A percentile compares a stretch with the other conserved stretches of the same genome.
phyloP scores from a whole-genome alignment of 2,113 vertebrate species.

The Isurus oxyrinchus region DNA sequence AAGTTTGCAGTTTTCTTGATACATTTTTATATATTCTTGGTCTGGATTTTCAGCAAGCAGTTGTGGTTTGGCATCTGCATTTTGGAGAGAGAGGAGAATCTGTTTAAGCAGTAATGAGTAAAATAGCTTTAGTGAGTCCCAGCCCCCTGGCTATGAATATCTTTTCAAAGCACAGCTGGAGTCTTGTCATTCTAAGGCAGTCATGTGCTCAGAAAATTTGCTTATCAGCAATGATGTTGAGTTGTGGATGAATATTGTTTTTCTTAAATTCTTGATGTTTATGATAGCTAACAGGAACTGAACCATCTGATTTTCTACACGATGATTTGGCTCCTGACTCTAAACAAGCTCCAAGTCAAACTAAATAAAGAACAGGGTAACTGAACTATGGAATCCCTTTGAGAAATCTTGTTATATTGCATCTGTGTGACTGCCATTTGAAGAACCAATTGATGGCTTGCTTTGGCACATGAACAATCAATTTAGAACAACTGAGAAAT shows the following conservation, averaged over 20 bases:
- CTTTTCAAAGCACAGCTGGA: constrained; percentile 30
- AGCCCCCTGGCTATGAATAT: constrained; percentile 21
- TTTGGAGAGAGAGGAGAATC: background rate
- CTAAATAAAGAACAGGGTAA: background rate
- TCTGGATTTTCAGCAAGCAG: background rate
- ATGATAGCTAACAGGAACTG: background rate
- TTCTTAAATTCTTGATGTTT: background rate
- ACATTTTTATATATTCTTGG: background rate
- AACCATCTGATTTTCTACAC: background rate
- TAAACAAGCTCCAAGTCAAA: background rate
- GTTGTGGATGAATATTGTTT: background rate
- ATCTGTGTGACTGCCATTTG: background rate
- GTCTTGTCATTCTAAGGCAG: constrained; percentile 19
- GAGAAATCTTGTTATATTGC: background rate
- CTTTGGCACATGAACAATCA: background rate
- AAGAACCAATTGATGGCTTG: background rate
- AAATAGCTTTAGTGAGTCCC: constrained; percentile 16
- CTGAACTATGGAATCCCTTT: background rate
- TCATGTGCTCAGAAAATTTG: constrained; percentile 20
- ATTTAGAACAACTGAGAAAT: background rate
- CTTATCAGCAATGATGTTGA: background rate
- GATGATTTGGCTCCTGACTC: background rate
- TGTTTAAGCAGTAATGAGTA: constrained; percentile 11
- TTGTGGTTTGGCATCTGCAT: background rate
- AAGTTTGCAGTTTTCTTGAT: background rate